phyloP scores from a whole-genome alignment of 37 sponge, comb jelly and placozoan species.

The Eunapius fragilis region DNA sequence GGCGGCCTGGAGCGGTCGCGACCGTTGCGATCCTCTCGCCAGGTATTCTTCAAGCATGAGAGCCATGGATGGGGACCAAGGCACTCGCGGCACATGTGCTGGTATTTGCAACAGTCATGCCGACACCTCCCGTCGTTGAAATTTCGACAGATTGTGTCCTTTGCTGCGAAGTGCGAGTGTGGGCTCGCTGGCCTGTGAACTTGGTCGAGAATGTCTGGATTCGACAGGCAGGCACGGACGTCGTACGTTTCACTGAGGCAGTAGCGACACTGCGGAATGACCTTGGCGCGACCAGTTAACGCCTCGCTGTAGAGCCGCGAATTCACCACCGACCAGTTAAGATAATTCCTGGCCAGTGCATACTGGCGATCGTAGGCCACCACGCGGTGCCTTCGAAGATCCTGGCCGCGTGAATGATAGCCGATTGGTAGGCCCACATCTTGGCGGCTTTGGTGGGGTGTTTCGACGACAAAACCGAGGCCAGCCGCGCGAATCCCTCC shows the following conservation, averaged over 20 bases:
- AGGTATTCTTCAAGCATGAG: no score
- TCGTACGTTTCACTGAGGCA: not conserved
- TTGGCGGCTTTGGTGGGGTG: not conserved
- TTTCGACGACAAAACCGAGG: not conserved
- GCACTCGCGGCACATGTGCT: no score
- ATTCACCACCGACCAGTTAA: not conserved
- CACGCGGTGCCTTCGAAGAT: constrained; percentile 6
- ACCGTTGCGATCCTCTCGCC: no score
- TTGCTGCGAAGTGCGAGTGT: no score
- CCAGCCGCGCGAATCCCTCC: constrained; percentile 1
- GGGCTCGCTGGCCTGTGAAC: no score
- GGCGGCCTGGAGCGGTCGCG: no score
- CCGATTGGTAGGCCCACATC: constrained; percentile 4
- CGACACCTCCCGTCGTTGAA: no score
- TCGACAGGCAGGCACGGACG: not conserved
- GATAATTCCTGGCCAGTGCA: not conserved
- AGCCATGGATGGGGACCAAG: no score
- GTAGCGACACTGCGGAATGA: not conserved
- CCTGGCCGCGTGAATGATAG: constrained; percentile 1
- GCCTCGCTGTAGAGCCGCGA: not conserved
- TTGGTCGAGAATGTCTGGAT: not conserved
- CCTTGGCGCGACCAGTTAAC: not conserved
- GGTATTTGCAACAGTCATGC: no score
- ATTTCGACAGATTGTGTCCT: no score
- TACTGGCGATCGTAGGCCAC: constrained; percentile 10